Evolutionary conservation across 2,888 invertebrate genomes (phyloP).

Genomic region (Elaeidobius kamerunicus): DNA sequence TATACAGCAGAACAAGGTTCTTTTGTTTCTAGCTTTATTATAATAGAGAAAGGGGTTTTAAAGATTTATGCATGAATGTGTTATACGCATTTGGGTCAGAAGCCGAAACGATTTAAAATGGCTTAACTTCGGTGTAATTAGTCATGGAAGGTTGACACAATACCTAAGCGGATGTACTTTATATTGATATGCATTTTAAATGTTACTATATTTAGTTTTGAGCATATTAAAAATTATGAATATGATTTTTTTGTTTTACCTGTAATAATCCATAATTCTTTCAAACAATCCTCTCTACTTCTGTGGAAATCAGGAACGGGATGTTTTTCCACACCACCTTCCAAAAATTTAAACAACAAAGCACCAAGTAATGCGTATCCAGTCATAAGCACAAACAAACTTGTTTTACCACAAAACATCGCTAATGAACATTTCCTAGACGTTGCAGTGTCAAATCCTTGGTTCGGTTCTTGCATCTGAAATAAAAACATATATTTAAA

Average conservation of each 20-base stretch:
- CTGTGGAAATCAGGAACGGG: constrained; percentile 43
- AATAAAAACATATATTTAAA: constrained; percentile 29
- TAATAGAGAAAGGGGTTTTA: background rate
- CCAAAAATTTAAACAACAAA: constrained; percentile 46
- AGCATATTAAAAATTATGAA: too few species aligned
- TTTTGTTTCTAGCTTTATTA: constrained; percentile 13
- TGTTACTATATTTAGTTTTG: too few species aligned
- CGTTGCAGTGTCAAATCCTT: constrained; percentile 23
- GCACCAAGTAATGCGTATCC: constrained; percentile 48
- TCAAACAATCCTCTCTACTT: constrained; percentile 55
- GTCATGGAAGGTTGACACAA: too few species aligned
- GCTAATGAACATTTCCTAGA: constrained; percentile 40
- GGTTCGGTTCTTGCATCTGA: constrained; percentile 43
- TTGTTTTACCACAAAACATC: constrained; percentile 47
- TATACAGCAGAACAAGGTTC: constrained; percentile 5
- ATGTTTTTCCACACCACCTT: constrained; percentile 42
- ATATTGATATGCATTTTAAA: too few species aligned
- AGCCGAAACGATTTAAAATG: too few species aligned
- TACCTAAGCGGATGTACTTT: too few species aligned
- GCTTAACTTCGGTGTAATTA: too few species aligned
- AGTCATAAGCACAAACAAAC: constrained; percentile 45
- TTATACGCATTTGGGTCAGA: too few species aligned
- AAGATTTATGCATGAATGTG: background rate
- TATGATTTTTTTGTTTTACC: constrained; percentile 53
- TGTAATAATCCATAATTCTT: constrained; percentile 77